Evolutionary conservation across 2,797 vertebrate genomes (phyloP).

Genomic region (Hyperoplus lanceolatus): DNA sequence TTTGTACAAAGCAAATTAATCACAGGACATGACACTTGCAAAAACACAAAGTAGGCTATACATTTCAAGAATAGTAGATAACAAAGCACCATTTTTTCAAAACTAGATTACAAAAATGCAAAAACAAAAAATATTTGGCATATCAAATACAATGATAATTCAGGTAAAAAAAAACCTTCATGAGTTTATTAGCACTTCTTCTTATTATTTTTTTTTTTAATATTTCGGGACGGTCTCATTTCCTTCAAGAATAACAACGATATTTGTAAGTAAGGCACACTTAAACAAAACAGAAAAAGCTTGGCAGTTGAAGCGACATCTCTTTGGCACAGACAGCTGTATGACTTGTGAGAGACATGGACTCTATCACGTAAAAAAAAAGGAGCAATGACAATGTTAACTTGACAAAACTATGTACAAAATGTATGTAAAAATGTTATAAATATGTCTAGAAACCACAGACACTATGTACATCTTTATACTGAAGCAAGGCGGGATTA

Average conservation of each 20-base stretch:
- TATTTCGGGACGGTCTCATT: conserved; percentile 48
- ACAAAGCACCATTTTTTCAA: conserved; percentile 85
- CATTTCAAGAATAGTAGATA: conserved; percentile 78
- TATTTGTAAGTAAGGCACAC: conserved; percentile 71
- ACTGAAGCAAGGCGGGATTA: conserved; percentile 65
- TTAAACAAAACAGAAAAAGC: conserved; percentile 38
- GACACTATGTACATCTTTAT: conserved; percentile 85
- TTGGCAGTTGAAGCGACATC: conserved; percentile 67
- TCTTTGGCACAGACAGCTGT: conserved; percentile 85
- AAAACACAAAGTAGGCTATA: conserved; percentile 73
- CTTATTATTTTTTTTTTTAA: conserved; percentile 39
- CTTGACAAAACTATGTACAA: conserved; percentile 87
- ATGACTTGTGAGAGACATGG: conserved; percentile 77
- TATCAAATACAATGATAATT: conserved; percentile 77
- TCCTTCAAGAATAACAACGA: conserved; percentile 64
- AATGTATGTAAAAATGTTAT: conserved; percentile 86
- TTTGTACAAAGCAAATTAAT: conserved; percentile 79
- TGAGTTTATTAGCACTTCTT: conserved; percentile 59
- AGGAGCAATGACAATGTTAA: conserved; percentile 78
- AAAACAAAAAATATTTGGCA: conserved; percentile 62
- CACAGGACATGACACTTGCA: conserved; percentile 67
- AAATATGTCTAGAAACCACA: conserved; percentile 89
- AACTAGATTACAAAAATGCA: conserved; percentile 71
- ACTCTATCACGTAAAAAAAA: conserved; percentile 59
- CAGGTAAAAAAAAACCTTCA: conserved; percentile 57